Conservation (phyloP, 2,888 invertebrate genomes). For the Lasioglossum pauxillum region DNA sequence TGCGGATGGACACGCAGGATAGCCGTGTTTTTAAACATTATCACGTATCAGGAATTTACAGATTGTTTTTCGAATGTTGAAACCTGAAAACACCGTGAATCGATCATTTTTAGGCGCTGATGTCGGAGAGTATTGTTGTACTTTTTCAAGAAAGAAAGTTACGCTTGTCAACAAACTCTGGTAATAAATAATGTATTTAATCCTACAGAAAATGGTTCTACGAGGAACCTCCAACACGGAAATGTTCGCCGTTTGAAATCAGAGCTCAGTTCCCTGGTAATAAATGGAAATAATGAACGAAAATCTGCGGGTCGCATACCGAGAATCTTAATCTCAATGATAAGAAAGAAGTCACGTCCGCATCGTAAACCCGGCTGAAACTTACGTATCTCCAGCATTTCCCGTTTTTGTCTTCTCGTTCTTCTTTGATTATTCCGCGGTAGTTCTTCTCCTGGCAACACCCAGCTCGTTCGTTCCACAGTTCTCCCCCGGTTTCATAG, state of each 20-base stretch:
- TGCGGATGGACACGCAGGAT: too few species aligned
- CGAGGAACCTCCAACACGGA: neutral
- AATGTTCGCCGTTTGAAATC: neutral
- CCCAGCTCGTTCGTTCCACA: slow-evolving; percentile 12
- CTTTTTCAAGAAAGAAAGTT: too few species aligned
- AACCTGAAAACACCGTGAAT: too few species aligned
- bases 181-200: neutral
- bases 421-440: slow-evolving; percentile 18
- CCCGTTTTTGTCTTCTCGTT: neutral
- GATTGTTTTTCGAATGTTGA: too few species aligned
- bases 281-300: slow-evolving; percentile 7
- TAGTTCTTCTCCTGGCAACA: neutral
- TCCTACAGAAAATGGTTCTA: neutral
- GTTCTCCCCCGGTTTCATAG: neutral
- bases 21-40: too few species aligned
- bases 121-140: too few species aligned
- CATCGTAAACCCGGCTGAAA: neutral
- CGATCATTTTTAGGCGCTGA: too few species aligned
- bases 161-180: too few species aligned
- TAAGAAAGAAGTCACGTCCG: slow-evolving; percentile 6
- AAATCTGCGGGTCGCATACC: neutral
- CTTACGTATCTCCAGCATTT: neutral
- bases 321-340: slow-evolving; percentile 2
- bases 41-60: too few species aligned
- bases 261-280: neutral